Evolutionary conservation across 2,888 invertebrate species (phyloP), one percentile per base, ranked within the genome.

Genomic region (Tachina fera): DNA sequence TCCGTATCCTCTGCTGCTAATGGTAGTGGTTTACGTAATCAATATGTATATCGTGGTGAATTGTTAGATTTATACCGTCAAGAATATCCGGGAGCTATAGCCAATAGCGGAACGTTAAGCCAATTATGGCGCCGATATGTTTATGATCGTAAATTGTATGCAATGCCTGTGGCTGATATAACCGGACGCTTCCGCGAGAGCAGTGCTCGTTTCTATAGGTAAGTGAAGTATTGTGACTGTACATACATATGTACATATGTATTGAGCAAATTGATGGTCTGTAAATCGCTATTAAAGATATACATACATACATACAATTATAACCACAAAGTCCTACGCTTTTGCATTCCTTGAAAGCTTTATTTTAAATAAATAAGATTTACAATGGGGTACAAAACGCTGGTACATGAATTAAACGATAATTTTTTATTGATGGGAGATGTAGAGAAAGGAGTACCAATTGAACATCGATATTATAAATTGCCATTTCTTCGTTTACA

Each of bases 61-160:
- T 86, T 92, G 6, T 61, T 92, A 45, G 90, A 91, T 39, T 88
- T 91, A 84, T 92, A 92, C 81, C 89, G 91, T 5, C 89, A 91
- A 51, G 91, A 91, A 49, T 89, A 88, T 70, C 90, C 90, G 9
- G 89, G 88, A 14, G 87, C 88, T 61, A 88, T 89, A 22, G 88
- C 88, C 22, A 88, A 87, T 41, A 87, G 87, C 31, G 89, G 89
- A 3, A 91, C 90, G 0, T 86, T 92, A 39, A 92, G 91, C 58
- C 91, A 91, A 78, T 89, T 92, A 6, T 92, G 93, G 92, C 94
- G 97, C 16, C 94, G 96, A 88, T 95, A 95, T 83, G 94, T 98
- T 65, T 98, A 98, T 92, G 94, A 95, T 6, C 95, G 95, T 88
- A 95, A 96, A 91, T 93, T 97, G 88, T 96, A 97, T 95, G 96